Evolutionary conservation across 2,797 vertebrate species (phyloP).

Genomic region (Anguilla pacifica): DNA sequence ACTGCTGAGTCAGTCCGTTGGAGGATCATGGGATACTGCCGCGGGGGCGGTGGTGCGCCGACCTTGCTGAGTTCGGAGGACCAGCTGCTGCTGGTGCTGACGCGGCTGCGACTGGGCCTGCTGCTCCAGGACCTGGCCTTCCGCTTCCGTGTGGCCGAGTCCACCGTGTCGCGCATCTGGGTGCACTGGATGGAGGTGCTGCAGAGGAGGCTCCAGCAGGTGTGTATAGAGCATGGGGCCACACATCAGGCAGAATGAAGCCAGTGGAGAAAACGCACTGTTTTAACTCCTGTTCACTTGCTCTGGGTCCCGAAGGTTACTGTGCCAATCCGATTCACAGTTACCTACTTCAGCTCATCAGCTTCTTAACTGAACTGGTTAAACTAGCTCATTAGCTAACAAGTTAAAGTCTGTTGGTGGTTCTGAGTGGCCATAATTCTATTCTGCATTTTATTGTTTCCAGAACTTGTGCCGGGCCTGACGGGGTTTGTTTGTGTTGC

Average conservation of each 20-base stretch:
- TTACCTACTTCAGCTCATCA: no score
- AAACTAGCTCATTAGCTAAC: neutral
- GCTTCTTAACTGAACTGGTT: neutral
- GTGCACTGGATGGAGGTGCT: conserved; percentile 51
- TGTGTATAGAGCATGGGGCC: conserved; percentile 4
- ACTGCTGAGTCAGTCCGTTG: neutral
- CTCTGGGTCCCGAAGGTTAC: neutral
- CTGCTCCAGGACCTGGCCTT: conserved; percentile 56
- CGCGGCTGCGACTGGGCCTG: conserved; percentile 53
- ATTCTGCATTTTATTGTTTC: no score
- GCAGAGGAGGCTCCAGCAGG: conserved; percentile 45
- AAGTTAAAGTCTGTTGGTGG: neutral
- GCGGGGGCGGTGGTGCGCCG: conserved; percentile 27
- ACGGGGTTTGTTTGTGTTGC: neutral
- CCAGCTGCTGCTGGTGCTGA: conserved; percentile 55
- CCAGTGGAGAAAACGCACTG: neutral
- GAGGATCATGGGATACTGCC: conserved; percentile 9
- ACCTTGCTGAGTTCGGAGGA: conserved; percentile 47
- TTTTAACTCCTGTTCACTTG: neutral
- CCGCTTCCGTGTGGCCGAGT: conserved; percentile 48
- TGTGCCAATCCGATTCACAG: neutral
- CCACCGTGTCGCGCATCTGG: conserved; percentile 56
- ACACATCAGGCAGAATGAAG: neutral
- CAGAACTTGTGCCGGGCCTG: no score
- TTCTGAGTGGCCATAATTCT: neutral